These are phyloP conservation scores for Spilogale gracilis DNA, from an alignment of 2,113 vertebrate species.

Conservation along the genomic window DNA sequence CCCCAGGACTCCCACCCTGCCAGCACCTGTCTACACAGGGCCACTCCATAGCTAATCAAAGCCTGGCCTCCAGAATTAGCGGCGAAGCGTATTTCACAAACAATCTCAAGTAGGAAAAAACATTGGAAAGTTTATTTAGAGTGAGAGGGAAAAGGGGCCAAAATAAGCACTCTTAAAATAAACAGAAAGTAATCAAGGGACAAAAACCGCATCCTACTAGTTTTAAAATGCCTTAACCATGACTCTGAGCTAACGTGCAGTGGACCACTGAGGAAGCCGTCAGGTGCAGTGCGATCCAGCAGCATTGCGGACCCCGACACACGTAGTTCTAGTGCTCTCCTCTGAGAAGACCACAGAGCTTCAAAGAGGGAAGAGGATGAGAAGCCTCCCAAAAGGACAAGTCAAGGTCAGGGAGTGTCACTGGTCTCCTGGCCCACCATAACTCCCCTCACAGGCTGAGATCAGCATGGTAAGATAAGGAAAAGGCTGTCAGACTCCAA, in stretches of 20 bases:
- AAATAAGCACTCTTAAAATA: conserved; percentile 59
- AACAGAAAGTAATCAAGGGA: conserved; percentile 32
- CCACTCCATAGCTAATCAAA: not conserved
- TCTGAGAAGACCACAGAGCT: not conserved
- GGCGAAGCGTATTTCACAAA: conserved; percentile 63
- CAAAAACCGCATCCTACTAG: not conserved
- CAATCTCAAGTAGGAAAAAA: conserved; percentile 63
- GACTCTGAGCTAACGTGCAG: not conserved
- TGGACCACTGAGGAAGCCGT: not conserved
- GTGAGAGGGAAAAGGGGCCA: not conserved
- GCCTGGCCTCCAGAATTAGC: conserved; percentile 29
- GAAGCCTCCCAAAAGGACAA: not conserved
- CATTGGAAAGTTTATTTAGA: conserved; percentile 45
- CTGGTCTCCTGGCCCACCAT: not conserved
- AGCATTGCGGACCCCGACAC: not conserved
- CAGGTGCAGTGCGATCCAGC: not conserved
- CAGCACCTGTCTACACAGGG: not conserved
- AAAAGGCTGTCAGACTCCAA: not conserved
- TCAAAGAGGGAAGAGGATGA: not conserved
- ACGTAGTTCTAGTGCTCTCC: not conserved
- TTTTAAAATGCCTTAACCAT: conserved; percentile 7
- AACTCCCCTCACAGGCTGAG: not conserved
- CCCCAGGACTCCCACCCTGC: not conserved
- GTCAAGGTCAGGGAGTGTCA: not conserved
- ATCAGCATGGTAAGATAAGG: not conserved